Base-by-base conservation (phyloP, 2,888 invertebrate species). In the Cheilosia variabilis region DNA sequence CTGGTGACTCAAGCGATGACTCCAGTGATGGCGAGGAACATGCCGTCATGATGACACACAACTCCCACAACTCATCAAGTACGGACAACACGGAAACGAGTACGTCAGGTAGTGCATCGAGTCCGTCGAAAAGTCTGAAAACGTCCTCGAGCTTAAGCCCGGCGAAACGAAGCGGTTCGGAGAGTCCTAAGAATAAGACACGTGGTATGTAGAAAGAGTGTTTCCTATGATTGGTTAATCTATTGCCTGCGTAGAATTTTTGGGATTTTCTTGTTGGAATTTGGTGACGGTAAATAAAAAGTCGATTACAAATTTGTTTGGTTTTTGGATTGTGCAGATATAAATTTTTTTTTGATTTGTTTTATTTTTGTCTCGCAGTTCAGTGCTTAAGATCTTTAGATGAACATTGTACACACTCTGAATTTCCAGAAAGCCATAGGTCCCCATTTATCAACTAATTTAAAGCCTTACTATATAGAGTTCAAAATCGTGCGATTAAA, bases 1-100 rank as follows among this genome's bases (percentile, higher is more conserved):
- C 97, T 17, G 98, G 98, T 2, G 98, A 98, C 89, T 98, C 98
- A 4, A 97, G 97, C 0, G 98, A 98, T 90, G 98, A 98, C 91
- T 98, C 98, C 1, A 98, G 98, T 10, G 98, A 98, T 90, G 98
- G 98, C 34, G 98, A 98, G 91, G 97, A 96, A 79, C 92, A 92
- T 88, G 92, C 92, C 53, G 92, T 92, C 53, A 91, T 92, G 90
- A 89, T 92, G 17, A 92, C 93, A 65, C 92, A 92, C 86, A 92
- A 92, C 77, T 92, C 92, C 78, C 92, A 92, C 87, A 92, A 92
- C 86, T 92, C 93, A 55, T 91, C 92, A 58, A 92, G 93, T 89
- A 92, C 94, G 53, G 95, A 95, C 89, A 94, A 94, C 81, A 94
- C 94, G 17, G 91, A 93, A 83, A 94, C 94, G 10, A 93, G 94